A percentile compares a stretch with the other conserved stretches of the same genome.
phyloP scores from a whole-genome alignment of 2,888 invertebrate species.

The Cheilosia variabilis region DNA sequence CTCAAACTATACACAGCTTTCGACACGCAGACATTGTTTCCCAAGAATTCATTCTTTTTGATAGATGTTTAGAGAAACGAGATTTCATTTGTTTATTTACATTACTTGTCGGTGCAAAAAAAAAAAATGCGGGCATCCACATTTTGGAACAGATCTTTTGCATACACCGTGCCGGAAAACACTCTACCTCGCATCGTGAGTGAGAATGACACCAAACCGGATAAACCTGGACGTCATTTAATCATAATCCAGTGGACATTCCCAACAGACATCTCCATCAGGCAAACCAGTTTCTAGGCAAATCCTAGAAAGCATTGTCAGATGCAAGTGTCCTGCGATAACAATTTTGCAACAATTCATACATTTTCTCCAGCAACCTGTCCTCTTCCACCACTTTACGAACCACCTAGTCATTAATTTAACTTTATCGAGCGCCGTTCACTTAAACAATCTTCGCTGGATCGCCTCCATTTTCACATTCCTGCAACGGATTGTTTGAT shows the following conservation, averaged over 20 bases:
- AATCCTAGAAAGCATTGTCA: conserved; percentile 15
- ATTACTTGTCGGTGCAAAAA: too few species aligned
- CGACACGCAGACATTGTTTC: conserved; percentile 14
- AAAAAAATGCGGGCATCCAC: too few species aligned
- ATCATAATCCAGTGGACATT: not conserved
- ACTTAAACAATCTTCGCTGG: conserved; percentile 11
- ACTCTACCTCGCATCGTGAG: not conserved
- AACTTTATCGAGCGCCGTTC: conserved; percentile 39
- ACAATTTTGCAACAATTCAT: conserved; percentile 40
- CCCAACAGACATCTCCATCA: not conserved
- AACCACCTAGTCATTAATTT: conserved; percentile 43
- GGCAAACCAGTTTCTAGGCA: conserved; percentile 7
- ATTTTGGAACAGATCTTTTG: too few species aligned
- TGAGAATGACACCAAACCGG: not conserved
- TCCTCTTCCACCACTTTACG: conserved; percentile 16
- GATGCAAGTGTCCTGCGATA: conserved; percentile 30
- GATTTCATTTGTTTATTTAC: too few species aligned
- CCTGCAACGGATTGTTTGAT: not conserved
- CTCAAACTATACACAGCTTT: not conserved
- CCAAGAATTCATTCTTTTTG: not conserved
- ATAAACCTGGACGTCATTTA: not conserved
- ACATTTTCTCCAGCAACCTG: conserved; percentile 1
- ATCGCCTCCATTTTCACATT: not conserved
- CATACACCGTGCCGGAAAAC: too few species aligned
- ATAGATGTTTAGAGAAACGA: too few species aligned